Base-by-base conservation (phyloP, 1,140 invertebrate genomes). In the Micrasema longulum region DNA sequence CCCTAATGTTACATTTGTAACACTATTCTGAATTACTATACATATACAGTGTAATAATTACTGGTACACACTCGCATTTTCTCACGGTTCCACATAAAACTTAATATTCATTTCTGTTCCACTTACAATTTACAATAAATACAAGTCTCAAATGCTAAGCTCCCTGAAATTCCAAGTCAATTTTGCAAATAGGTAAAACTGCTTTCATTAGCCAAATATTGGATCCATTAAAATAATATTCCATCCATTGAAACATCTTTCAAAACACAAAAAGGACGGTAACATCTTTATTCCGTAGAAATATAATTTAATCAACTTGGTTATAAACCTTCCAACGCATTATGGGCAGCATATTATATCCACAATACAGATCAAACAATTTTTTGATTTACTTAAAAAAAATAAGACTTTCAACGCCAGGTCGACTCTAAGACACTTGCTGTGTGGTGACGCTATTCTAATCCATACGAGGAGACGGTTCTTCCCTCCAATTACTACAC, bases 101-200 rank as follows among this genome's bases (percentile, higher is more conserved):
- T 35, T 20, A 68, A 71, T 50, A 63, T 67, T n/a, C 41, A 36
- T 60, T 63, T 71, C 63, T 74, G 64, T 68, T 71, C 64, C 73
- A 64, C 69, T 69, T 69, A 69, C 62, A 75, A 66, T 75, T 71
- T 72, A 68, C 69, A 69, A 69, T 75, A 75, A 75, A 75, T 75
- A 75, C 70, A 65, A 75, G 74, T 75, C 74, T 75, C 74, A 70
- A 69, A 66, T 65, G 74, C 70, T 75, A 75, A 75, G 74, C 74
- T 75, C 74, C 71, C 74, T 55, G 65, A 72, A 72, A 69, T 69
- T 75, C 74, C 74, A 66, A 75, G 67, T 75, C 67, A 66, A 67
- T 75, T 75, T 69, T 57, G 43, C 43, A 72, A 71, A 66, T 36
- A 11, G 50, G 41, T 64, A 16, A 12, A 60, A 60, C n/a, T 23